These are phyloP conservation scores for Tineola bisselliella DNA, from an alignment of 2,888 invertebrate species.

Conservation along the genomic window DNA sequence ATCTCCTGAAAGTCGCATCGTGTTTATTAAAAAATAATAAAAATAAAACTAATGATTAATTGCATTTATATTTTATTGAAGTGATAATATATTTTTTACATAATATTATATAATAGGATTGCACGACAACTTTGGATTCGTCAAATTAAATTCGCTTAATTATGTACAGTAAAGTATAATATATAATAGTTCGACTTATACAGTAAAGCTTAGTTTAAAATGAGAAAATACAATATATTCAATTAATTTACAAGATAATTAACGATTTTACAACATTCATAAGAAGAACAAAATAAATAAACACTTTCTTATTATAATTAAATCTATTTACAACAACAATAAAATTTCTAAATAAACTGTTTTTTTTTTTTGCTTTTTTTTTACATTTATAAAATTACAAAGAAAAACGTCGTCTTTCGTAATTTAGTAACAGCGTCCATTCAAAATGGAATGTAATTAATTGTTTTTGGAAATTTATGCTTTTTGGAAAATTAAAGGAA, in stretches of 20 bases:
- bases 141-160: constrained; percentile 21
- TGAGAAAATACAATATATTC: background rate
- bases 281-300: constrained; percentile 2
- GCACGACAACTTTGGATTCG: constrained; percentile 61
- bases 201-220: background rate
- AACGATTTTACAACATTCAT: constrained; percentile 6
- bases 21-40: too few species aligned
- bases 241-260: background rate
- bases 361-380: too few species aligned
- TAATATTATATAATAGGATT: constrained; percentile 33
- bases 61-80: constrained; percentile 43
- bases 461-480: background rate
- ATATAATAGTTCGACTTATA: background rate
- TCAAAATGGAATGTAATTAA: background rate
- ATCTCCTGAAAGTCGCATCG: too few species aligned
- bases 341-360: background rate
- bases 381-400: background rate
- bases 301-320: background rate
- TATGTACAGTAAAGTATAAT: constrained; percentile 17
- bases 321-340: background rate
- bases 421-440: background rate
- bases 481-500: background rate
- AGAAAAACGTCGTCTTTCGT: too few species aligned
- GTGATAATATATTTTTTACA: constrained; percentile 37
- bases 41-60: background rate